Evolutionary conservation across 2,113 vertebrate genomes (phyloP), one percentile per base, ranked within the genome.

Genomic region (Elachura formosa): DNA sequence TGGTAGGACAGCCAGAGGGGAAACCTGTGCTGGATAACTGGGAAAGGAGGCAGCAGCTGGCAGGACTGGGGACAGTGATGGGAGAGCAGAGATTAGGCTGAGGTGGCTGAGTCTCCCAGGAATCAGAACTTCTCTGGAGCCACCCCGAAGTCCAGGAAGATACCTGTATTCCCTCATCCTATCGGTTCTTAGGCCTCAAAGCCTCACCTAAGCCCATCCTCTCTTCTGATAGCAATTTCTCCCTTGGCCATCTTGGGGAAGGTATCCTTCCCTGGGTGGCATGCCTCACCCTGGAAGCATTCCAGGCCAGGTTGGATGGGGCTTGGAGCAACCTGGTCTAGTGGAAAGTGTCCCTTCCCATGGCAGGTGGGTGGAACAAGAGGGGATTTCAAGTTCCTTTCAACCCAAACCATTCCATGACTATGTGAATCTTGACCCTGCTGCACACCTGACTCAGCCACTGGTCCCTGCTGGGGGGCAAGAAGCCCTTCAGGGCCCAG

Each of bases 141-240:
- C 45, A 45, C n/a, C n/a, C 36, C 25, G 26, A 12, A 33, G 25
- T n/a, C 25, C 29, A 24, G 34, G 51, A 18, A 58, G 22, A 33
- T n/a, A 23, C 17, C 45, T 51, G 9, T 1, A 0, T 59, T 33
- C 28, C 71, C 56, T 73, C 52, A 82, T 41, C 34, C 23, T 0
- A 0, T 14, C 26, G 36, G 24, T 43, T 61, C 3, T 22, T 28
- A 21, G 52, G 20, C 10, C 49, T 62, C 78, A 75, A 63, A 75
- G 66, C 40, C 49, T 84, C 5, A 0, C 24, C 26, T 54, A 55
- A 82, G 36, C 20, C 56, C 18, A 29, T 25, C 8, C 14, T 41
- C 23, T 55, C 36, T 76, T 67, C 43, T 36, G 22, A 52, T 5
- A 71, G 52, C 15, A 28, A 38, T 52, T 71, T 49, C 45, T 33